Conservation (phyloP, 2,888 invertebrate genomes). For the Drosophila colorata region DNA sequence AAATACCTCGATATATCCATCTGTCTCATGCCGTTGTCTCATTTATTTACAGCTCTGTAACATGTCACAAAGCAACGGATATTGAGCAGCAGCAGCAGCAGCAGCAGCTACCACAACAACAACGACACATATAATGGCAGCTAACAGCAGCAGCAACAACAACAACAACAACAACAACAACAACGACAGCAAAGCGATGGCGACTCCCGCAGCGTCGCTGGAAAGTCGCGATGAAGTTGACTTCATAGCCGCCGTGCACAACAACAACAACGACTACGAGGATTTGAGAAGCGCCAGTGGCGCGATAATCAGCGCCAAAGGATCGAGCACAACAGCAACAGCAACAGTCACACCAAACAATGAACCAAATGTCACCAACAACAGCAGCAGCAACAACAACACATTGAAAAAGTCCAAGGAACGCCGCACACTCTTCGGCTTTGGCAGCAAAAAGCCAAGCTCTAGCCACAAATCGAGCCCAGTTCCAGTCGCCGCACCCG, state of each 20-base stretch:
- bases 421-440: constrained; percentile 64
- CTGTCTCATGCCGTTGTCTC: constrained; percentile 3
- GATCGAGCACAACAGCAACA: constrained; percentile 54
- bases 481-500: neutral
- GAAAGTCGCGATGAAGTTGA: constrained; percentile 82
- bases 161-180: constrained; percentile 37
- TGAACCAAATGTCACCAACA: constrained; percentile 61
- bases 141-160: constrained; percentile 37
- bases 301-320: constrained; percentile 61
- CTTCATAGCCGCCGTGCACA: constrained; percentile 70
- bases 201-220: constrained; percentile 13
- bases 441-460: constrained; percentile 61
- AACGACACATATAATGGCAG: constrained; percentile 41
- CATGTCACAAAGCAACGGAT: constrained; percentile 56
- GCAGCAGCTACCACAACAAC: neutral
- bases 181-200: constrained; percentile 31
- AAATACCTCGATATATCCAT: neutral
- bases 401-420: constrained; percentile 66
- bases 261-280: constrained; percentile 74
- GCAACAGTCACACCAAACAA: constrained; percentile 57
- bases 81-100: constrained; percentile 46
- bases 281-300: constrained; percentile 60
- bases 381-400: constrained; percentile 41
- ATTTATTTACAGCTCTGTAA: constrained; percentile 51
- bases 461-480: constrained; percentile 37